These are phyloP conservation scores for Bufo gargarizans DNA, from an alignment of 2,113 vertebrate species.

Conservation along the genomic window DNA sequence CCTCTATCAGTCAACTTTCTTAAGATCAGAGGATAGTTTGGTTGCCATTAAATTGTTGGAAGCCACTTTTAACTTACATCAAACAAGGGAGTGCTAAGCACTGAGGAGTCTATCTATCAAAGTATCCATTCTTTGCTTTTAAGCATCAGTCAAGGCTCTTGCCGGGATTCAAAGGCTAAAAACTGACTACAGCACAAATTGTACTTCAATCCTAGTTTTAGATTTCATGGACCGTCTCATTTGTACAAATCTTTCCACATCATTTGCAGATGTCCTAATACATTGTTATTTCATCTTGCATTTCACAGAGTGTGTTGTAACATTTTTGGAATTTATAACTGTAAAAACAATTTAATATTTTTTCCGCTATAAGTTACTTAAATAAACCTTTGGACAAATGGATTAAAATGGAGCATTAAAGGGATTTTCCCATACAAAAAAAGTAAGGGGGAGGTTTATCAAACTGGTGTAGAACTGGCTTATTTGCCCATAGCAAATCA, in stretches of 20 bases:
- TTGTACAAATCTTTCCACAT: background rate
- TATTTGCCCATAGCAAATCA: too few relatives aligned
- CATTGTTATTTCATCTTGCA: background rate
- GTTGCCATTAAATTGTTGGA: conserved; percentile 44
- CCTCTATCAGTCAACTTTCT: conserved; percentile 26
- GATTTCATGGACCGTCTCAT: background rate
- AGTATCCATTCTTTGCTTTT: conserved; percentile 16
- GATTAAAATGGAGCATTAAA: too few relatives aligned
- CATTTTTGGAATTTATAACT: background rate
- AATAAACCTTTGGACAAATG: background rate
- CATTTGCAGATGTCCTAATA: background rate
- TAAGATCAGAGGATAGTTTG: conserved; percentile 16
- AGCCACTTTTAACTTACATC: conserved; percentile 19
- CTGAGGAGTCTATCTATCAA: conserved; percentile 44
- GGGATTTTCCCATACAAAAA: too few relatives aligned
- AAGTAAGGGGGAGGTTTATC: too few relatives aligned
- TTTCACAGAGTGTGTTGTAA: background rate
- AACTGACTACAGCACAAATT: conserved; percentile 15
- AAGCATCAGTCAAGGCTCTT: conserved; percentile 19
- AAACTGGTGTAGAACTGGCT: too few relatives aligned
- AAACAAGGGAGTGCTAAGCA: conserved; percentile 14
- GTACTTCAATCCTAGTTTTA: background rate
- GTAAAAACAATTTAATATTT: background rate
- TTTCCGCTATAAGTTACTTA: background rate
- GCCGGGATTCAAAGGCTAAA: conserved; percentile 39